Evolutionary conservation across 2,113 vertebrate genomes (phyloP).

Genomic region (Paracanthobrama guichenoti): DNA sequence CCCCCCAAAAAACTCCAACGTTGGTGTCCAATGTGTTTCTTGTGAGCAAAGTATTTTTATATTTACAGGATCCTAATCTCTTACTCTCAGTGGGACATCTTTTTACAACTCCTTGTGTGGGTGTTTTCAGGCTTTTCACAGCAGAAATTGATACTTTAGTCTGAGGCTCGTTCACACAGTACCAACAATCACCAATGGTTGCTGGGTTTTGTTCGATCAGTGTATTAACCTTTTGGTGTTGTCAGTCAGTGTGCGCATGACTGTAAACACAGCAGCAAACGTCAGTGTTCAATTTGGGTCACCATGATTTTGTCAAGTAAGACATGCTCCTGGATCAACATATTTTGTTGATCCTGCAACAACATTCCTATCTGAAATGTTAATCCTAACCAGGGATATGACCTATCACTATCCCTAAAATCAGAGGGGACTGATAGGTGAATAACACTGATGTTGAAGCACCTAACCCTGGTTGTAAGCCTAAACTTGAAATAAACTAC

Average conservation of each 20-base stretch:
- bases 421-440: no score
- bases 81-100: constrained; percentile 24
- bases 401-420: no score
- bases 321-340: no score
- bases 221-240: not conserved
- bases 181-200: not conserved
- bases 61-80: constrained; percentile 39
- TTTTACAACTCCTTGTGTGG: not conserved
- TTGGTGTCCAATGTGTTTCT: not conserved
- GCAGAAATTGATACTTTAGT: not conserved
- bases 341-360: no score
- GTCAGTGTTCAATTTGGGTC: not conserved
- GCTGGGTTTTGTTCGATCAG: not conserved
- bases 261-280: not conserved
- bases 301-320: no score
- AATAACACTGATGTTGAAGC: no score
- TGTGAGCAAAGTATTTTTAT: not conserved
- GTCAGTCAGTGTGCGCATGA: not conserved
- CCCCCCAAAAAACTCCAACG: not conserved
- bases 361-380: no score
- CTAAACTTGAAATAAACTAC: no score
- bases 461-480: no score
- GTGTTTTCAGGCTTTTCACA: not conserved
- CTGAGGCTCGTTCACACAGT: not conserved
- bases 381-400: no score